Conservation (phyloP, 2,113 vertebrate genomes). For the Greenwoodochromis staneri region DNA sequence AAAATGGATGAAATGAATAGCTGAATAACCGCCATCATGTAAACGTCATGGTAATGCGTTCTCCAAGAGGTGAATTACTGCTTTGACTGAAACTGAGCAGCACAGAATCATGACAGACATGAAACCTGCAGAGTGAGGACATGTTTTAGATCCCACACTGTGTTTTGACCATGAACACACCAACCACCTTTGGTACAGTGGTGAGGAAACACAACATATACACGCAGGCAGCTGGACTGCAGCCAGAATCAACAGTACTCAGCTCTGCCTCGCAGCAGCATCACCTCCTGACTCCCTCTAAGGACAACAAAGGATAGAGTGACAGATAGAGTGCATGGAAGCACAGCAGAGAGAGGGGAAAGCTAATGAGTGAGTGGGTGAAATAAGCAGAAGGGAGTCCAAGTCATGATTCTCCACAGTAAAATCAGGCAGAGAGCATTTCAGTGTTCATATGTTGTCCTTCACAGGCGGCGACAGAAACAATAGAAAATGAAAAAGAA, state of each 20-base stretch:
- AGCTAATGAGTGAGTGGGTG: neutral
- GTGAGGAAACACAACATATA: conserved; percentile 8
- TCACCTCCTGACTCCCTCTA: conserved; percentile 35
- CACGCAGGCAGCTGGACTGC: conserved; percentile 24
- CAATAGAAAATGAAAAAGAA: neutral
- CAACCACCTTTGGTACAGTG: conserved; percentile 15
- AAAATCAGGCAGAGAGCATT: neutral
- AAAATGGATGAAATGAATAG: neutral
- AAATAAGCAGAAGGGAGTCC: neutral
- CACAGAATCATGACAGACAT: neutral
- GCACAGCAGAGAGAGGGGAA: neutral
- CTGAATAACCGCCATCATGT: neutral
- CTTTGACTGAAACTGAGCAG: neutral
- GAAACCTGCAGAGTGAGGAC: neutral
- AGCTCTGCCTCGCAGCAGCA: conserved; percentile 37
- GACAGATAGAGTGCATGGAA: neutral
- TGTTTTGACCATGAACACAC: conserved; percentile 23
- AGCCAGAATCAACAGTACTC: conserved; percentile 51
- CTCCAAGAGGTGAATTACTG: neutral
- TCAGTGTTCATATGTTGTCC: neutral
- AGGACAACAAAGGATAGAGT: conserved; percentile 39
- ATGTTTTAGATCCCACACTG: conserved; percentile 36
- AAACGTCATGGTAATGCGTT: neutral
- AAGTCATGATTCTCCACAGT: neutral
- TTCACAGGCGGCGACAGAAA: neutral